These are phyloP conservation scores for Speoplatyrhinus poulsoni DNA, from an alignment of 2,113 vertebrate species.

Conservation along the genomic window DNA sequence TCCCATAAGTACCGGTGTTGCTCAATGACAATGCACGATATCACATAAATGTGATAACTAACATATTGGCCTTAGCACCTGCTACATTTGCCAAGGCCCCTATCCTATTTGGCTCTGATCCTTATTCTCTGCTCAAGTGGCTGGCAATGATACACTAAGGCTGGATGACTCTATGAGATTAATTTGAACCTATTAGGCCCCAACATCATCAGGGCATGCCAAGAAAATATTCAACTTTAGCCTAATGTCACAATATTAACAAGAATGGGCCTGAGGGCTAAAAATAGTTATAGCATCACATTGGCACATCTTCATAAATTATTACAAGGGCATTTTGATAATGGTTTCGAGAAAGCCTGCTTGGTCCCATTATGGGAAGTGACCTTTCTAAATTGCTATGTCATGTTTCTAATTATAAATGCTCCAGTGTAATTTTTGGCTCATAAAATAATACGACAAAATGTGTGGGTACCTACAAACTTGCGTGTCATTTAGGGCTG, in stretches of 20 bases:
- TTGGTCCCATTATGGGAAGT: not conserved
- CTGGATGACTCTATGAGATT: slow-evolving; percentile 22
- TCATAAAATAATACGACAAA: not conserved
- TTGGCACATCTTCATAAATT: not conserved
- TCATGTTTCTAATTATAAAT: not conserved
- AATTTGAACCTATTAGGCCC: slow-evolving; percentile 40
- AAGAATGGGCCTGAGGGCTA: no score
- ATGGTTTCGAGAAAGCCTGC: not conserved
- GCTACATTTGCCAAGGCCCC: slow-evolving; percentile 37
- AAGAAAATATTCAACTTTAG: no score
- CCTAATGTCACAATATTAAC: no score
- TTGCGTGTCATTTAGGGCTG: no score
- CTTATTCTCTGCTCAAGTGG: slow-evolving; percentile 37
- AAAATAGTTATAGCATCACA: no score
- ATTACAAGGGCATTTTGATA: not conserved
- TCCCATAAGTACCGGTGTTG: no score
- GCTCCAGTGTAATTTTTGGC: not conserved
- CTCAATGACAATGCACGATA: no score
- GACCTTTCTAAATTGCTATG: not conserved
- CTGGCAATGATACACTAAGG: slow-evolving; percentile 33
- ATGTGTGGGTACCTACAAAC: no score
- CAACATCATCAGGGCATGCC: not conserved
- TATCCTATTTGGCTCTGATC: slow-evolving; percentile 38
- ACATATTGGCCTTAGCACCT: slow-evolving; percentile 2
- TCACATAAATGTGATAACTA: no score